Base-by-base conservation (phyloP, 2,888 invertebrate genomes). In the Pristionchus japonicus region DNA sequence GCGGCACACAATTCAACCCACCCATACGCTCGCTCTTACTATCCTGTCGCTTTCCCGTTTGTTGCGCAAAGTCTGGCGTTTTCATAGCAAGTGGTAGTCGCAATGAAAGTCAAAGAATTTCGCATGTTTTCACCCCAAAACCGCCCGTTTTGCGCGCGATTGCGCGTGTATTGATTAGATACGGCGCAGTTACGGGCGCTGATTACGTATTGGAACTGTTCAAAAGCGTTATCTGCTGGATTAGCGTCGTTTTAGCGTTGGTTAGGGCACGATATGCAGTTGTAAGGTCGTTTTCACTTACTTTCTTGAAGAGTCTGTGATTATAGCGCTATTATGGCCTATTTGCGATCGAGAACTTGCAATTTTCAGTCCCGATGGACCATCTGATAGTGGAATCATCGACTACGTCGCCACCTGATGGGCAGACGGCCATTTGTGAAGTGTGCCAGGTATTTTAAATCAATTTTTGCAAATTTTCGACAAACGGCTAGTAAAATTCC, bases 361-460 rank as follows among this genome's bases (percentile, higher is more conserved):
- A 3, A 52, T 34, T 52, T 83, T 15, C n/a, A 80, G 49, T 52
- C 3, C 23, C n/a, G 27, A 83, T 83, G 49, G 82, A 83, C 43
- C 52, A 83, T 83, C 49, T 83, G 6, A 85, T 85, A 13, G 82
- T 82, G 82, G 85, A 61, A 27, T 57, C 57, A 27, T 57, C 85
- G 49, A 61, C 85, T 17, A 40, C 57, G 1, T 70, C 86, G 20
- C 86, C 70, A 1, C 70, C 70, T 1, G 86, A 86, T 9, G 86
- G 86, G 1, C 86, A 86, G n/a, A 86, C 47, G 23, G 86, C 86
- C 13, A 57, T 86, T 2, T 86, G 86, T 34, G 86, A 86, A 70
- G 86, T 86, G n/a, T 86, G 86, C 49, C 86, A 86, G 77, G 77
- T 47, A 57, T 23, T 37, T n/a, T n/a, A n/a, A n/a, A n/a, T n/a